Conservation (phyloP, 2,888 invertebrate species). For the Venusia cambrica region DNA sequence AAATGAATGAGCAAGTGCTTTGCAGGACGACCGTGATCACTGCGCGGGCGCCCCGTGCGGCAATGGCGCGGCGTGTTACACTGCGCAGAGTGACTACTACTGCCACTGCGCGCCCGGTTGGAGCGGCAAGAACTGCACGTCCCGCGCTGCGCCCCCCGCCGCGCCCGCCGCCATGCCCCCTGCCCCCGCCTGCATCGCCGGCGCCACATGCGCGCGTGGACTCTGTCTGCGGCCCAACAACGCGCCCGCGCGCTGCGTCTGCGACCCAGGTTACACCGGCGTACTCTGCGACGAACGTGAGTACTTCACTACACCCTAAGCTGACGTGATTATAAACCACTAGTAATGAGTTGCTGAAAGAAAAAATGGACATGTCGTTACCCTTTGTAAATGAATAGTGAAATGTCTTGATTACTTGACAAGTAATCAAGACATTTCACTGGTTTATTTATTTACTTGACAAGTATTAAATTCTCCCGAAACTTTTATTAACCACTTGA, state of each 20-base stretch:
- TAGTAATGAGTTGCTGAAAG: too few relatives aligned
- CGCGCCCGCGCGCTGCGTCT: constrained; percentile 36
- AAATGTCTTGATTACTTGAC: too few relatives aligned
- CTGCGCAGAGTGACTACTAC: constrained; percentile 93
- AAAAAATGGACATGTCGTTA: too few relatives aligned
- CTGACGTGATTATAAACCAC: too few relatives aligned
- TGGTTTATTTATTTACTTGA: too few relatives aligned
- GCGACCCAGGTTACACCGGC: constrained; percentile 78
- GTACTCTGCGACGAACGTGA: constrained; percentile 84
- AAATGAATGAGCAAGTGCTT: too few relatives aligned
- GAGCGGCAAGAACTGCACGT: constrained; percentile 92
- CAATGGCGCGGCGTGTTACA: constrained; percentile 92
- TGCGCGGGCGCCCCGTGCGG: constrained; percentile 94
- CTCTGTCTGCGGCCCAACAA: constrained; percentile 51
- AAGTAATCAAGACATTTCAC: too few relatives aligned
- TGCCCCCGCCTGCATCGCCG: constrained; percentile 41
- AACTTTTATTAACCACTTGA: too few relatives aligned
- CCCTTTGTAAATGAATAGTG: too few relatives aligned
- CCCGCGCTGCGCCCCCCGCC: constrained; percentile 70
- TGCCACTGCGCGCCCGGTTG: constrained; percentile 94
- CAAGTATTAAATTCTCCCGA: too few relatives aligned
- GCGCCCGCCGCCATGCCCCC: constrained; percentile 56
- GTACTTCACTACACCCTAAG: too few relatives aligned
- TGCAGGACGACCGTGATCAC: constrained; percentile 93
- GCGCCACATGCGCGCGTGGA: constrained; percentile 77